Evolutionary conservation across 2,113 vertebrate genomes (phyloP), one percentile per base, ranked within the genome.

Genomic region (Anoura caudifer): DNA sequence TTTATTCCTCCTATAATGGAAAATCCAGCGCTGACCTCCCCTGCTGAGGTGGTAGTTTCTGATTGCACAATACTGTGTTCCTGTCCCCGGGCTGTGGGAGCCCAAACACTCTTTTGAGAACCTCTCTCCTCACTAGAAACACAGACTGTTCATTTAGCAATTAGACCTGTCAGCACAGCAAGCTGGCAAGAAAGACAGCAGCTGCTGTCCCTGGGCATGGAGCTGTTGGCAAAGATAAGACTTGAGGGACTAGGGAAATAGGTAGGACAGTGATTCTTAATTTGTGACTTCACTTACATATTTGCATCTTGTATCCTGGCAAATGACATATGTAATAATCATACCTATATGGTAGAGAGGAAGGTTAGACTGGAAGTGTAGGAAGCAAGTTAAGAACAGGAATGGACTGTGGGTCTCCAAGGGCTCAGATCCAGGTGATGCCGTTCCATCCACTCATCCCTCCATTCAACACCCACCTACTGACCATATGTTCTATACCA

Each of bases 131-230:
- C 15, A 54, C 75, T 95, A 84, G 83, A 95, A 94, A 95, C 86
- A 82, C 87, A 95, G 75, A 54, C 84, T 84, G 76, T 94, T 96
- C 81, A 95, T 92, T 94, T 83, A 95, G 73, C 83, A 97, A 76
- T 97, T 95, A 95, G 59, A 94, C 79, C 87, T 97, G 90, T 95
- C 79, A 92, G 92, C 96, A 95, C 33, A 87, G 69, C 54, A 93
- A 89, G 75, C 22, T 95, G 84, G 63, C 61, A 31, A 86, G 73
- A 91, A 31, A 83, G 41, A 80, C n/a, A 45, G 31, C 33, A 87
- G 63, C 43, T 94, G 89, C 69, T 90, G n/a, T 54, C n/a, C n/a
- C 76, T 72, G 38, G 43, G 50, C 47, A 75, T 75, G 31, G 26
- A 95, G 63, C 54, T 54, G 26, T 22, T 82, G 90, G n/a, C 47